Base-by-base conservation (phyloP, 30 jellyfish, hydroid and myxozoan species). In the Hydra vulgaris region DNA sequence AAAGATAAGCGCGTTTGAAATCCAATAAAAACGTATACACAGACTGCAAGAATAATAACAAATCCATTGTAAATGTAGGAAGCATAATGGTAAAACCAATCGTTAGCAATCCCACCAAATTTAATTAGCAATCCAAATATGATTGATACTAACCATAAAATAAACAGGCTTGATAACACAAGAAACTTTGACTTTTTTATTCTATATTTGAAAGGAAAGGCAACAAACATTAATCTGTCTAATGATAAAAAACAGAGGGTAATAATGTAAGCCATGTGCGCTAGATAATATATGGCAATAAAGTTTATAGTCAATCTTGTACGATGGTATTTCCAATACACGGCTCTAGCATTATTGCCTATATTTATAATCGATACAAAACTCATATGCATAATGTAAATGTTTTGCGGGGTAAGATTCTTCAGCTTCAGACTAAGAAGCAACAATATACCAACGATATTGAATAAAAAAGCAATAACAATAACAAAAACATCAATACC, bases 211-310 rank as follows among this genome's bases (percentile, higher is more conserved):
- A 78, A 61, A 7, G 85, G 56, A 24, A 78, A 78, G n/a, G 68
- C 27, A 21, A 78, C 85, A 52, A 54, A 78, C 54, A 78, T 53
- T 8, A 78, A 25, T 21, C 85, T 61, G 66, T 78, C 85, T 22
- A 22, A 27, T 55, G 85, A 23, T 0, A 78, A 25, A 53, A 24
- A 53, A 61, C 56, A 24, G n/a, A 78, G 68, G 68, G 21, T 78
- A 8, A 78, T 19, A 12, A 78, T 78, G 78, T 78, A 78, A 20
- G 85, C 85, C 85, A 78, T 53, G 83, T 78, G 78, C 7, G 85
- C 79, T 27, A 78, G 21, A 82, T 27, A 53, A 61, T 27, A 78
- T 19, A 61, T 17, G 0, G 54, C 85, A 0, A 78, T 78, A 12
- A 27, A 53, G 0, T 26, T 55, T 3, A 18, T 27, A 0, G 85